phyloP scores from a whole-genome alignment of 2,888 invertebrate species.

The Salticus scenicus region DNA sequence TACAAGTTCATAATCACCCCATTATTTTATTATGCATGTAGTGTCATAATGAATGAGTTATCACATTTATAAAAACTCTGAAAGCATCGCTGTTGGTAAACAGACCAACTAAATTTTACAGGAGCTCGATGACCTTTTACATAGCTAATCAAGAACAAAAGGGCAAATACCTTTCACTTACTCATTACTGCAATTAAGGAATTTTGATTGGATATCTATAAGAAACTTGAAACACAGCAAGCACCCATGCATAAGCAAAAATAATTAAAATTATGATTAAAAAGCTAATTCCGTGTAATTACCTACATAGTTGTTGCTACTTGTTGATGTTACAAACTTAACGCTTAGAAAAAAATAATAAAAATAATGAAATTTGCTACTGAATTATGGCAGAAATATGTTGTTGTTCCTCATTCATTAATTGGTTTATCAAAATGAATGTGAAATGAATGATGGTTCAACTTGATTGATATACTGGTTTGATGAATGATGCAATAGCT shows the following conservation, averaged over 20 bases:
- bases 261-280: constrained; percentile 39
- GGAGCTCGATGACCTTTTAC: not conserved
- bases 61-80: no score
- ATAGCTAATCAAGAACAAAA: not conserved
- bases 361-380: not conserved
- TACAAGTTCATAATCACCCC: no score
- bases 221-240: not conserved
- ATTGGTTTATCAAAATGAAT: constrained; percentile 61
- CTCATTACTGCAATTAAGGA: constrained; percentile 47
- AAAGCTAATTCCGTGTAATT: constrained; percentile 58
- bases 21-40: no score
- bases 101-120: not conserved
- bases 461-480: constrained; percentile 32
- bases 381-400: not conserved
- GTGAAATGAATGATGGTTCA: constrained; percentile 27
- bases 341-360: constrained; percentile 12
- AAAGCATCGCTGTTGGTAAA: no score
- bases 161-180: not conserved
- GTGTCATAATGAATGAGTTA: no score
- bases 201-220: not conserved
- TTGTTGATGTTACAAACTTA: constrained; percentile 51
- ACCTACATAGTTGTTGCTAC: constrained; percentile 36
- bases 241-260: constrained; percentile 2
- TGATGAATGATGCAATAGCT: constrained; percentile 7
- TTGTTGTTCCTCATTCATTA: constrained; percentile 26